A percentile compares a stretch with the other conserved stretches of the same genome.
Evolutionary conservation across 1,140 invertebrate genomes (phyloP).

Genomic region (Gonioctena quinquepunctata): DNA sequence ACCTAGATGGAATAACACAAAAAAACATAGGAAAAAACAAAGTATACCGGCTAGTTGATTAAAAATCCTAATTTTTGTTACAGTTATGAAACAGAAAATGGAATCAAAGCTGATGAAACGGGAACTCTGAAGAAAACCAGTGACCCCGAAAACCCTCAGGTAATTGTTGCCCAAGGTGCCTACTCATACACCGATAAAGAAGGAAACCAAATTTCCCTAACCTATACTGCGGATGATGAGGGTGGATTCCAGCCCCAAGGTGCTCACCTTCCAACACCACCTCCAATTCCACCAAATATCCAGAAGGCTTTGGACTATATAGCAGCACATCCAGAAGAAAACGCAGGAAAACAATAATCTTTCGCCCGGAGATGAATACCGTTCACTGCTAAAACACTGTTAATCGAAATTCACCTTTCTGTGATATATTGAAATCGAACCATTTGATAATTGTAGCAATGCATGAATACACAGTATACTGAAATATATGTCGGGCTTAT

Average conservation of each 20-base stretch:
- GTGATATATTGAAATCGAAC: not conserved
- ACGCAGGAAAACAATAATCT: conserved; percentile 36
- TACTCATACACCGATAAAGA: conserved; percentile 82
- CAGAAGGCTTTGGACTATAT: conserved; percentile 73
- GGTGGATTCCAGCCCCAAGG: conserved; percentile 75
- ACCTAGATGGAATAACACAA: too few relatives aligned
- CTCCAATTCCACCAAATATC: conserved; percentile 77
- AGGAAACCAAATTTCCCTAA: conserved; percentile 74
- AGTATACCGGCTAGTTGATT: not conserved
- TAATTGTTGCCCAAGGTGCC: conserved; percentile 71
- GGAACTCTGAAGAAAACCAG: conserved; percentile 68
- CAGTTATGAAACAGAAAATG: conserved; percentile 77
- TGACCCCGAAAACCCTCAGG: conserved; percentile 63
- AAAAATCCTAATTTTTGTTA: conserved; percentile 39
- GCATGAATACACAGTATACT: too few relatives aligned
- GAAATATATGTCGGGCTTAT: too few relatives aligned
- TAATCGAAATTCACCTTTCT: not conserved
- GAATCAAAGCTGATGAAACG: conserved; percentile 70
- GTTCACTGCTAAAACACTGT: not conserved
- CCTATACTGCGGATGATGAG: conserved; percentile 79
- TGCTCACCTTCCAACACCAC: conserved; percentile 72
- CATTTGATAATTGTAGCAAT: not conserved
- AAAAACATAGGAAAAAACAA: not conserved
- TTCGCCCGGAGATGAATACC: not conserved
- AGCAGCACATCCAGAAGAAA: conserved; percentile 53